A percentile compares a stretch with the other conserved stretches of the same genome.
Evolutionary conservation across 2,113 vertebrate genomes (phyloP).

Genomic region (Atherinomorus stipes): DNA sequence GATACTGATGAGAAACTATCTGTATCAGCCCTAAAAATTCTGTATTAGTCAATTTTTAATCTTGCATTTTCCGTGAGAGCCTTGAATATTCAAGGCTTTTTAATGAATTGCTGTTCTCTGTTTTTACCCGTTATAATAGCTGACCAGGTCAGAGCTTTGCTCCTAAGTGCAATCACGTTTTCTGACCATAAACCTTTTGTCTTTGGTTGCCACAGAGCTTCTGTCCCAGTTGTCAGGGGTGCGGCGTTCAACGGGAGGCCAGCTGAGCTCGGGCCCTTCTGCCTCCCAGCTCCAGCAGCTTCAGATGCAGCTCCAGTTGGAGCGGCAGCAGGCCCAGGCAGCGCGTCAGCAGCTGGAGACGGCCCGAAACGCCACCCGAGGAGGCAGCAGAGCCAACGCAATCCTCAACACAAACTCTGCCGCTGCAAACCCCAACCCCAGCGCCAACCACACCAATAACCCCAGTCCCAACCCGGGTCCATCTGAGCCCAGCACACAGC

Average conservation of each 20-base stretch:
- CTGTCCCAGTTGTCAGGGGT: slow-evolving; percentile 98
- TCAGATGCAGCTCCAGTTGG: slow-evolving; percentile 98
- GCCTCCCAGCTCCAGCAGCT: slow-evolving; percentile 98
- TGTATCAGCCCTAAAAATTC: too few species aligned
- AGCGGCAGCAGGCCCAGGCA: slow-evolving; percentile 96
- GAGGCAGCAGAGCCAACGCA: slow-evolving; percentile 89
- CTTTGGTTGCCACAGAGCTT: slow-evolving; percentile 86
- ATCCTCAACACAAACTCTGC: slow-evolving; percentile 89
- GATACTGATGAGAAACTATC: too few species aligned
- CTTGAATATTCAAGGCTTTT: not conserved
- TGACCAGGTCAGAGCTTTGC: not conserved
- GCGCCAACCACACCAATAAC: slow-evolving; percentile 91
- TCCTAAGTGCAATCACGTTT: not conserved
- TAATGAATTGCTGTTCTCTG: not conserved
- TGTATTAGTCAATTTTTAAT: too few species aligned
- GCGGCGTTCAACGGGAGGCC: slow-evolving; percentile 95
- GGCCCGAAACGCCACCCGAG: slow-evolving; percentile 92
- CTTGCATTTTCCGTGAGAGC: not conserved
- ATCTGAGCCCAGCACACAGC: slow-evolving; percentile 65
- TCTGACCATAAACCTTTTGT: not conserved
- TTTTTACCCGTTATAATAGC: not conserved
- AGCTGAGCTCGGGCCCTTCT: slow-evolving; percentile 97
- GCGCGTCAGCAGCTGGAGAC: slow-evolving; percentile 97
- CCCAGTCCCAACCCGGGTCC: slow-evolving; percentile 77
- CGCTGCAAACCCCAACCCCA: slow-evolving; percentile 85